Evolutionary conservation across 2,113 vertebrate species (phyloP), one percentile per base, ranked within the genome.

Genomic region (Melozone crissalis): DNA sequence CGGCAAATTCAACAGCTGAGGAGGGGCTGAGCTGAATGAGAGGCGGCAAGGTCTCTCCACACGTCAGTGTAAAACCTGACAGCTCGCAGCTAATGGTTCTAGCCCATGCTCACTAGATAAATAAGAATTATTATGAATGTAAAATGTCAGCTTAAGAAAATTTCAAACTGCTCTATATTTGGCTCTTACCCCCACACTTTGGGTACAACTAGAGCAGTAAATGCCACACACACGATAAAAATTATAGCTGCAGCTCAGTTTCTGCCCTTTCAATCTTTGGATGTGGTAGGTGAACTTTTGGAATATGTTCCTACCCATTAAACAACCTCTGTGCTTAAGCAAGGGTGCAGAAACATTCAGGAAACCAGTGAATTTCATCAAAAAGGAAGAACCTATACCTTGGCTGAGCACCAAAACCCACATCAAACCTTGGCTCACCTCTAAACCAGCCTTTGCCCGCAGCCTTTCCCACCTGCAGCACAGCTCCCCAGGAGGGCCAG

Each of bases 1-100:
- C 83, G 79, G 91, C 93, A 97, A 96, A 94, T 85, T 63, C 95
- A 87, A 82, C 93, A 94, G 81, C 85, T 55, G 94, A 30, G 66
- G 87, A 81, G 68, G 23, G 63, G 63, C 87, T 92, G 85, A 84
- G 52, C 58, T 68, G 69, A 81, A 93, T 65, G 87, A 87, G 65
- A 91, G 47, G 82, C 35, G 5, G 59, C 62, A 47, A 76, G 89
- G 37, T 65, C 88, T 86, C 86, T 81, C 68, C 78, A 92, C 37
- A 61, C 16, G 8, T n/a, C 77, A 68, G 52, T 27, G 54, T 94
- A 54, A 84, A 78, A 78, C 57, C 78, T 43, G 47, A 72, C 10
- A 52, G 72, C 65, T 74, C 65, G 55, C 79, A 84, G 30, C 74
- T 47, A 78, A 67, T 4, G 11, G 21, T 55, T 61, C 66, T 41